These are phyloP conservation scores for Caenorhabditis sp. DNA, from an alignment of 2,888 invertebrate genomes.

Conservation along the genomic window DNA sequence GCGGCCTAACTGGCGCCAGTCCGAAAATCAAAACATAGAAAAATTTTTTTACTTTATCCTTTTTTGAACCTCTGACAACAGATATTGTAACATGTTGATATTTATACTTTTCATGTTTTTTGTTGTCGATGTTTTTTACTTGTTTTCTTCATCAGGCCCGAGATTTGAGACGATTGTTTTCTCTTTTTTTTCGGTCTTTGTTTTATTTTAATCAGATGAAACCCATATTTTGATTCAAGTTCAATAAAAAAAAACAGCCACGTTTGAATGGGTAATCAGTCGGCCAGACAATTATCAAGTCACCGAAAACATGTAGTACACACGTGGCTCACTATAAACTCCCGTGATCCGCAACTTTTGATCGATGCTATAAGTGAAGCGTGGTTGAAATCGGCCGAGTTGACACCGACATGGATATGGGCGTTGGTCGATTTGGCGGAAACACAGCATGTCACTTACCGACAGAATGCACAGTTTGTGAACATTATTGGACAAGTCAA, in stretches of 20 bases:
- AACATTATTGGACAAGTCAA: conserved; percentile 50
- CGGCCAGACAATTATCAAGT: conserved; percentile 39
- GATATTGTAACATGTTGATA: no score
- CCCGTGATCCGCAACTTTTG: conserved; percentile 44
- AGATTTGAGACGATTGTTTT: no score
- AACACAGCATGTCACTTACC: conserved; percentile 50
- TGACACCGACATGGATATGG: conserved; percentile 61
- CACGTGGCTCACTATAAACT: conserved; percentile 52
- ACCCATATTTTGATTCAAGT: no score
- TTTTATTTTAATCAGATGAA: no score
- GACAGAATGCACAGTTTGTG: conserved; percentile 49
- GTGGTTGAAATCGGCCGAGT: conserved; percentile 54
- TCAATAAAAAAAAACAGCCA: not conserved
- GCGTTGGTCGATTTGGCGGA: conserved; percentile 56
- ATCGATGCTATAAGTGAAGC: conserved; percentile 54
- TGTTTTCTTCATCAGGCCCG: no score
- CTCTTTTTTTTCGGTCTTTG: no score
- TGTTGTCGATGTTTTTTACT: no score
- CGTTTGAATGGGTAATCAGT: conserved; percentile 50
- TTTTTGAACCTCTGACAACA: no score
- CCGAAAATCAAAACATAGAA: no score
- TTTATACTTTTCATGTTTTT: no score
- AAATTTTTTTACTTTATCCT: no score
- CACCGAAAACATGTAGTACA: conserved; percentile 52
- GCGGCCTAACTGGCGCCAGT: no score